These are phyloP conservation scores for Zalophus californianus DNA, from an alignment of 2,797 vertebrate species.

Conservation along the genomic window DNA sequence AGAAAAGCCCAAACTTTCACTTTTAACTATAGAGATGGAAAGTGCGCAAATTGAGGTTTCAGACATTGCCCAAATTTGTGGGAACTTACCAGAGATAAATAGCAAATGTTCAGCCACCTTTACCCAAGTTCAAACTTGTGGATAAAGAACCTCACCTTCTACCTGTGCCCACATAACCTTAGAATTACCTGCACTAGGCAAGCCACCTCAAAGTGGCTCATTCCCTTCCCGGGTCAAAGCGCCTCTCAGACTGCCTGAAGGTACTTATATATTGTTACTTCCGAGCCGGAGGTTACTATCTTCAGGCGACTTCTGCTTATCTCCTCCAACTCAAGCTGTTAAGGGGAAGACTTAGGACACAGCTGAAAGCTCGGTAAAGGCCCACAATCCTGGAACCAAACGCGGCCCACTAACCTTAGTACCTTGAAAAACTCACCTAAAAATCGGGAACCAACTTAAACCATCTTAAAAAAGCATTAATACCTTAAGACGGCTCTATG, in stretches of 20 bases:
- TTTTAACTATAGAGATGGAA: not conserved
- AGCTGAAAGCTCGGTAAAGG: not conserved
- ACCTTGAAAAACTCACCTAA: too few species aligned
- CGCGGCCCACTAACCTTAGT: rapidly evolving
- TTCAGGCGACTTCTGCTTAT: too few species aligned
- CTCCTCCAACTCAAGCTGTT: too few species aligned
- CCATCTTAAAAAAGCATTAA: not conserved
- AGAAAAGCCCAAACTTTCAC: not conserved
- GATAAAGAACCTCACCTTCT: not conserved
- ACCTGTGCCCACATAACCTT: not conserved
- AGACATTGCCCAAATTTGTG: not conserved
- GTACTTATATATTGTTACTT: rapidly evolving
- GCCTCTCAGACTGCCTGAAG: too few species aligned
- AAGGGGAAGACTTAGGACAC: not conserved
- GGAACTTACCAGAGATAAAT: not conserved
- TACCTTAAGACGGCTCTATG: not conserved
- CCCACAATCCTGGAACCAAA: too few species aligned
- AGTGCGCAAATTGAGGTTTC: not conserved
- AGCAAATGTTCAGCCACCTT: not conserved
- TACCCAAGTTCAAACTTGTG: too few species aligned
- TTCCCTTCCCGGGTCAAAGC: not conserved
- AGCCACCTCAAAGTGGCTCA: not conserved
- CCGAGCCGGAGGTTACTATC: not conserved
- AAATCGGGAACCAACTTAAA: rapidly evolving
- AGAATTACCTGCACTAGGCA: not conserved